phyloP scores from a whole-genome alignment of 1,140 invertebrate species.

The Drosophila tani region DNA sequence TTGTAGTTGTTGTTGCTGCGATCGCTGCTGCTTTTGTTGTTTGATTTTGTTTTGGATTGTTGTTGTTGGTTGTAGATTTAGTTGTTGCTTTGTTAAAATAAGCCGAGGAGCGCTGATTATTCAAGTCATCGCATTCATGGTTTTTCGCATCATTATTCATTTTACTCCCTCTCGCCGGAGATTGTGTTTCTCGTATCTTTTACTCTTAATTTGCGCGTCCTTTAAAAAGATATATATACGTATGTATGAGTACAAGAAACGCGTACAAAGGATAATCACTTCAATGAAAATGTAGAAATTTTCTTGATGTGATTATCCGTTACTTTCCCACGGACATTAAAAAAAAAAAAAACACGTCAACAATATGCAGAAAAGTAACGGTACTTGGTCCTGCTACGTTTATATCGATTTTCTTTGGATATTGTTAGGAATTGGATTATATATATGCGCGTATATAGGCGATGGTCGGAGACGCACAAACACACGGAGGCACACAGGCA shows the following conservation, averaged over 20 bases:
- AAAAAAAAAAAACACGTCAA: constrained; percentile 45
- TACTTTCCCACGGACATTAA: neutral
- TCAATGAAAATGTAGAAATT: constrained; percentile 57
- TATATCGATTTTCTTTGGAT: constrained; percentile 61
- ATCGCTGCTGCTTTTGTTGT: constrained; percentile 37
- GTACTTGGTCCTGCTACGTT: constrained; percentile 16
- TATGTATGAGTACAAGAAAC: constrained; percentile 8
- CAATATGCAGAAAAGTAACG: constrained; percentile 43
- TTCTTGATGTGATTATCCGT: constrained; percentile 39
- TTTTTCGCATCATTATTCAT: constrained; percentile 85
- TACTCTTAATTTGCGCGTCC: constrained; percentile 67
- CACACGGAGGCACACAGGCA: constrained; percentile 22
- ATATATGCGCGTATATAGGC: constrained; percentile 16
- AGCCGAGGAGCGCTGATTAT: constrained; percentile 69
- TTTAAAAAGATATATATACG: constrained; percentile 41
- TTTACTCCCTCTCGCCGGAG: constrained; percentile 67
- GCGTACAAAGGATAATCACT: constrained; percentile 26
- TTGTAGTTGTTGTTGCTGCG: constrained; percentile 30
- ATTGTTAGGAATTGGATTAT: constrained; percentile 63
- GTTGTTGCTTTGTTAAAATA: constrained; percentile 56
- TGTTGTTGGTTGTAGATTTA: constrained; percentile 49
- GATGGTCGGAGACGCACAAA: constrained; percentile 49
- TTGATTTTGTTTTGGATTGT: constrained; percentile 19
- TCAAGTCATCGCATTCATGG: constrained; percentile 79
- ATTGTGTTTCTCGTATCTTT: constrained; percentile 42